Percentiles rank a stretch among this genome's conserved stretches.
Evolutionary conservation across 2,113 vertebrate genomes (phyloP).

Genomic region (Xiphophorus maculatus): DNA sequence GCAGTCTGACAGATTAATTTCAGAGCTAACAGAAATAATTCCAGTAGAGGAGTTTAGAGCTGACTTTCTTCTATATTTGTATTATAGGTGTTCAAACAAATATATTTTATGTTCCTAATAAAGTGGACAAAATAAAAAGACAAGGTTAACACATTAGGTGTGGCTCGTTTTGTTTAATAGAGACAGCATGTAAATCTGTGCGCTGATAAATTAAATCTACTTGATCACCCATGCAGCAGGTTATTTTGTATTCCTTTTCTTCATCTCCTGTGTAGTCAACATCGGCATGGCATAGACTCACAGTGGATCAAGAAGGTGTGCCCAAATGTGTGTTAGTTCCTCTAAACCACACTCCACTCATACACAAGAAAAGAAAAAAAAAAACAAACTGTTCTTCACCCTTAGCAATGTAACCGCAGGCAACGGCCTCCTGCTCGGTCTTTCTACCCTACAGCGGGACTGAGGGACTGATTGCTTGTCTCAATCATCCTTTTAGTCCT

Average conservation of each 20-base stretch:
- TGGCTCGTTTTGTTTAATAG: conserved; percentile 29
- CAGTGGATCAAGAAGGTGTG: conserved; percentile 70
- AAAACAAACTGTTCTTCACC: conserved; percentile 36
- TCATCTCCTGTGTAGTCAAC: conserved; percentile 38
- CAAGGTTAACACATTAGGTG: conserved; percentile 6
- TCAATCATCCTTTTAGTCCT: conserved; percentile 70
- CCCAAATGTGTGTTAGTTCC: conserved; percentile 56
- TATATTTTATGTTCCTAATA: conserved; percentile 7
- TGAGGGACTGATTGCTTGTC: conserved; percentile 78
- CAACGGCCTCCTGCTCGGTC: conserved; percentile 64
- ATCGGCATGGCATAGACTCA: conserved; percentile 48
- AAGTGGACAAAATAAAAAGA: conserved; percentile 9
- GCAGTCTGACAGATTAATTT: conserved; percentile 71
- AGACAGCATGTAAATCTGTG: conserved; percentile 21
- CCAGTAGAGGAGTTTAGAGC: background rate
- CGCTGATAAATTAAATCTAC: conserved; percentile 42
- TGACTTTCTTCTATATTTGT: conserved; percentile 15
- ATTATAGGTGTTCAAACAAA: conserved; percentile 32
- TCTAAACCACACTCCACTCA: conserved; percentile 58
- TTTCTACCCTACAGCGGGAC: conserved; percentile 66
- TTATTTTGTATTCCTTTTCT: conserved; percentile 16
- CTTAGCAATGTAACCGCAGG: conserved; percentile 65
- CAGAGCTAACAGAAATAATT: conserved; percentile 36
- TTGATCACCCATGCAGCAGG: background rate
- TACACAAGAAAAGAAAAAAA: conserved; percentile 30